Evolutionary conservation across 2,888 invertebrate species (phyloP), one percentile per base, ranked within the genome.

Genomic region (Malachius bipustulatus): DNA sequence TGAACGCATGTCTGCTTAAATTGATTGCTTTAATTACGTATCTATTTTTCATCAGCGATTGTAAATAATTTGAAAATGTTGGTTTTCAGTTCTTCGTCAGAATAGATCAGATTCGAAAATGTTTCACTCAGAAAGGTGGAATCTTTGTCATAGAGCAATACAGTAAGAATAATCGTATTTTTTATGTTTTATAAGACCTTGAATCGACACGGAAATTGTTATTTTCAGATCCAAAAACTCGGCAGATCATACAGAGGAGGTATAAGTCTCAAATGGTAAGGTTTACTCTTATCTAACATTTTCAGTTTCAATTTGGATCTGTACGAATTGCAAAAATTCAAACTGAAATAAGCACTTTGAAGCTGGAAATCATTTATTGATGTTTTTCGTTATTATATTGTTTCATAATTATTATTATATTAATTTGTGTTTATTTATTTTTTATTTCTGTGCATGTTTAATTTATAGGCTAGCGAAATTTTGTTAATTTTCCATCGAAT

Each of bases 81-180:
- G n/a, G n/a, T 60, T 87, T 89, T 56, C 83, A 97, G 96, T 97
- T 96, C 73, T 98, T 98, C 75, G 93, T 98, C 65, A 84, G 94
- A 63, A 78, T 98, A 70, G 88, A 90, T 70, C 94, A 96, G 70
- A 98, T 98, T 68, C 82, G 94, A 67, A 98, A 97, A 71, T 98
- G 98, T 73, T 97, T 96, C 72, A 96, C 97, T 42, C 93, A 91
- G 67, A 96, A 94, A 66, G 97, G 96, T 63, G 94, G 93, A 64
- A 87, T 97, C 66, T 98, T 98, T 74, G 85, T 98, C 60, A 76
- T 98, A 65, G 98, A 98, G 73, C 97, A 98, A 80, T 97, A 85
- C 71, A 97, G 97, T 98, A 76, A 91, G 94, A 85, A 53, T n/a
- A n/a, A n/a, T n/a, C n/a, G n/a, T n/a, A n/a, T n/a, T n/a, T n/a